These are phyloP conservation scores for Araneus ventricosus DNA, from an alignment of 1,140 invertebrate species.

Conservation along the genomic window DNA sequence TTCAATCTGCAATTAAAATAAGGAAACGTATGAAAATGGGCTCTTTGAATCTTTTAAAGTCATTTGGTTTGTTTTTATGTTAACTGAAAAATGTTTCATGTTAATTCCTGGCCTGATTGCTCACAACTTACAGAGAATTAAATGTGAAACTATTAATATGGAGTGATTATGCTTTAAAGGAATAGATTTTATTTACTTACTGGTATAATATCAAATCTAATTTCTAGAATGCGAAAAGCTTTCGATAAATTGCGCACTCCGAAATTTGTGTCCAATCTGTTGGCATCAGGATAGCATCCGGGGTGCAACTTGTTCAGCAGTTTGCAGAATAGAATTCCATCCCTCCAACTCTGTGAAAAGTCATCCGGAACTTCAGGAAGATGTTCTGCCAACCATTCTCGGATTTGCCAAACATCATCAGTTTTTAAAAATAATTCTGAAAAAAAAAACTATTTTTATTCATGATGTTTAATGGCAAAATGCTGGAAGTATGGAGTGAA, in stretches of 20 bases:
- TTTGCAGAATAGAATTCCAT: conserved; percentile 80
- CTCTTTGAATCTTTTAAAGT: background rate
- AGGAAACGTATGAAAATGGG: background rate
- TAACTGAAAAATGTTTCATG: background rate
- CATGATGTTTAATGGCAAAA: too few relatives aligned
- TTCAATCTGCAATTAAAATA: background rate
- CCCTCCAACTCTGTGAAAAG: conserved; percentile 79
- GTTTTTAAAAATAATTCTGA: conserved; percentile 6
- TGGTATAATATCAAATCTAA: conserved; percentile 78
- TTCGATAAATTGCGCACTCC: conserved; percentile 79
- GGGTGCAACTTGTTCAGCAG: conserved; percentile 79
- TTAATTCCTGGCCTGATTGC: background rate
- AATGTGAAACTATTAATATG: too few relatives aligned
- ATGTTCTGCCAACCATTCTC: conserved; percentile 23
- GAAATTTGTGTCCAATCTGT: conserved; percentile 79
- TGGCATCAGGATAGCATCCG: conserved; percentile 79
- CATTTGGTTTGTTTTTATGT: background rate
- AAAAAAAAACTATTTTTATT: background rate
- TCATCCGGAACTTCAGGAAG: conserved; percentile 72
- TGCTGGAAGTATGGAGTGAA: too few relatives aligned
- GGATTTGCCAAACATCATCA: background rate
- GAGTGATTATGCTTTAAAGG: too few relatives aligned
- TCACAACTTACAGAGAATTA: too few relatives aligned
- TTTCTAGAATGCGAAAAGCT: conserved; percentile 79
- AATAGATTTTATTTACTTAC: conserved; percentile 76